Conservation (phyloP, 2,888 invertebrate species). For the Eupeodes luniger region DNA sequence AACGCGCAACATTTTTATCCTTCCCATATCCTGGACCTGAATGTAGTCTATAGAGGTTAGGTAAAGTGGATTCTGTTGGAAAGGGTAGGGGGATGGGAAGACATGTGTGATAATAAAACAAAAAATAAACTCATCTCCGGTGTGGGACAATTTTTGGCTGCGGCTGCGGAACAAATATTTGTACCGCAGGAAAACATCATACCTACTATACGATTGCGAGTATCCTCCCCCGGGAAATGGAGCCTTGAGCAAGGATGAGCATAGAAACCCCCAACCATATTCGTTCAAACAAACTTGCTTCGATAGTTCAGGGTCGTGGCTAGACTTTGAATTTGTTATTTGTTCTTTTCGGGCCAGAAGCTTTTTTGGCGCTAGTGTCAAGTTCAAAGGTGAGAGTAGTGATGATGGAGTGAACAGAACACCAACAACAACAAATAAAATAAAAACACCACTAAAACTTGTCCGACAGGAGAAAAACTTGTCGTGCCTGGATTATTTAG, state of each 20-base stretch:
- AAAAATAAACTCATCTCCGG: conserved; percentile 50
- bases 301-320: conserved; percentile 75
- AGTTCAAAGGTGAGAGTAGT: conserved; percentile 64
- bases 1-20: conserved; percentile 52
- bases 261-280: background rate
- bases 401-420: background rate
- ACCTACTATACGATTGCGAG: background rate
- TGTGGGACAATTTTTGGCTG: conserved; percentile 68
- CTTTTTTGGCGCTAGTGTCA: conserved; percentile 68
- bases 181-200: conserved; percentile 62
- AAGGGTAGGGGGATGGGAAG: conserved; percentile 24
- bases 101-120: conserved; percentile 42
- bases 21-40: conserved; percentile 15
- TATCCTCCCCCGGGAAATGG: conserved; percentile 51
- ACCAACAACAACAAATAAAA: background rate
- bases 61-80: conserved; percentile 40
- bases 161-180: conserved; percentile 67
- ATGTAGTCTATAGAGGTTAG: conserved; percentile 1
- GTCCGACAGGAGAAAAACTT: conserved; percentile 66
- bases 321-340: conserved; percentile 63
- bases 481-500: conserved; percentile 75
- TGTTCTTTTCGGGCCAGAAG: conserved; percentile 25
- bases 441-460: conserved; percentile 27
- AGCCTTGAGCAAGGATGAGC: conserved; percentile 29
- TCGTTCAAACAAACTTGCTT: conserved; percentile 38